Base-by-base conservation (phyloP, 1,140 invertebrate genomes). In the Listronotus bonariensis region DNA sequence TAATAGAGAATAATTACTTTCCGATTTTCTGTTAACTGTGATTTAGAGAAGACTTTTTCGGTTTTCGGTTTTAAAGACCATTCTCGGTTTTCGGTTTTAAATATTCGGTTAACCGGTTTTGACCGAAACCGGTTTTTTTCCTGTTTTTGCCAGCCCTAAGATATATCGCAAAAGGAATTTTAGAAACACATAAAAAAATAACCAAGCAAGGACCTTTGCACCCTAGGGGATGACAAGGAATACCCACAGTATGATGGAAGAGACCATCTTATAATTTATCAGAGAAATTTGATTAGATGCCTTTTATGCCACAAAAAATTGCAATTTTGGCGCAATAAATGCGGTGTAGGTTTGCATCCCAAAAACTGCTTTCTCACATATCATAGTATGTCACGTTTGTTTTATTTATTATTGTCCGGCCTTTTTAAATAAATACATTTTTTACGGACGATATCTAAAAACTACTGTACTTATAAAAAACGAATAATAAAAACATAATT, bases 321-420 rank as follows among this genome's bases (percentile, higher is more conserved):
- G 14, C 46, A 52, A 51, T 61, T 46, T 53, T 14, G 17, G 17
- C 52, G 48, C n/a, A 42, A 62, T 12, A 62, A 62, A 45, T 62
- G 40, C 32, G 17, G 40, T 26, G 26, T 53, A 26, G 36, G 46
- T 41, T 62, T 45, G 59, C 59, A 62, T 11, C 49, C 59, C 15
- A 53, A 62, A 38, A 11, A 17, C 18, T 60, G n/a, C 18, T 60
- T 60, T 51, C 17, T 60, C 1, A 40, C 31, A 12, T 62, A 62
- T 38, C 59, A 62, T 62, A 53, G 26, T 17, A 42, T 48, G 31
- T 48, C 32, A 58, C 5, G 17, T n/a, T 20, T 56, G 20, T 18
- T 58, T 43, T 31, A 45, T 31, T 46, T 46, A 45, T 58, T 36
- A 41, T 31, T 42, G 20, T 26, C 20, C 20, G 1, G 20, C 20